phyloP scores from a whole-genome alignment of 2,888 invertebrate genomes.

The Pseudanteris insignis region DNA sequence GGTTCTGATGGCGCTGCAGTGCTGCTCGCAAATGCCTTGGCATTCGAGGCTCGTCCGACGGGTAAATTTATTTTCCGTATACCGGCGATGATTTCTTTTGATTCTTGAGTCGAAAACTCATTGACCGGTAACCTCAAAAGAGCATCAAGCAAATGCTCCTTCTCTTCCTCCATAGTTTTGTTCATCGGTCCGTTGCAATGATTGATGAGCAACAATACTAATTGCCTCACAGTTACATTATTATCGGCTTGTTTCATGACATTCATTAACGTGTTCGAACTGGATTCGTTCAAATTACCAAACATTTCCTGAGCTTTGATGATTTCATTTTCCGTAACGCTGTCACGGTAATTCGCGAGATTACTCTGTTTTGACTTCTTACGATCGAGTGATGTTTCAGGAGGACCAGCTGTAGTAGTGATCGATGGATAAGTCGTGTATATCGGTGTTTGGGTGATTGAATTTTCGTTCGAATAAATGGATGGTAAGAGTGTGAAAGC shows the following conservation, averaged over 20 bases:
- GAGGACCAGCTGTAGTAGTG: constrained; percentile 57
- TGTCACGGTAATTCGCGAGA: constrained; percentile 66
- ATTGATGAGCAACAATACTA: constrained; percentile 80
- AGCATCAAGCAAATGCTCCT: constrained; percentile 75
- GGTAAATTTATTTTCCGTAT: constrained; percentile 55
- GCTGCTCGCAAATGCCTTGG: constrained; percentile 27
- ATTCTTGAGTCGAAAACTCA: constrained; percentile 62
- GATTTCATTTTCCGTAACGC: constrained; percentile 74
- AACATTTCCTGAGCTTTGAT: constrained; percentile 80
- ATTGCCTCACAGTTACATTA: constrained; percentile 77
- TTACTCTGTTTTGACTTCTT: no score
- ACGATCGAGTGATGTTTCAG: neutral
- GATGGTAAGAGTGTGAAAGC: constrained; percentile 60
- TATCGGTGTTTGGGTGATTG: constrained; percentile 55
- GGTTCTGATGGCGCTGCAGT: constrained; percentile 50
- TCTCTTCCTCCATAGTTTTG: constrained; percentile 76
- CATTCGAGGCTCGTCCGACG: constrained; percentile 44
- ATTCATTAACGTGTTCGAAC: constrained; percentile 77
- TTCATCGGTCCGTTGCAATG: constrained; percentile 79
- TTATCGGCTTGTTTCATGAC: constrained; percentile 85
- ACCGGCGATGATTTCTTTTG: constrained; percentile 60
- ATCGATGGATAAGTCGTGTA: constrained; percentile 58
- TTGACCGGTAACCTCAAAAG: constrained; percentile 73
- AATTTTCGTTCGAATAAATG: constrained; percentile 50
- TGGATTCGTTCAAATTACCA: constrained; percentile 78